These are phyloP conservation scores for Acomys russatus DNA, from an alignment of 2,797 vertebrate species.

Conservation along the genomic window DNA sequence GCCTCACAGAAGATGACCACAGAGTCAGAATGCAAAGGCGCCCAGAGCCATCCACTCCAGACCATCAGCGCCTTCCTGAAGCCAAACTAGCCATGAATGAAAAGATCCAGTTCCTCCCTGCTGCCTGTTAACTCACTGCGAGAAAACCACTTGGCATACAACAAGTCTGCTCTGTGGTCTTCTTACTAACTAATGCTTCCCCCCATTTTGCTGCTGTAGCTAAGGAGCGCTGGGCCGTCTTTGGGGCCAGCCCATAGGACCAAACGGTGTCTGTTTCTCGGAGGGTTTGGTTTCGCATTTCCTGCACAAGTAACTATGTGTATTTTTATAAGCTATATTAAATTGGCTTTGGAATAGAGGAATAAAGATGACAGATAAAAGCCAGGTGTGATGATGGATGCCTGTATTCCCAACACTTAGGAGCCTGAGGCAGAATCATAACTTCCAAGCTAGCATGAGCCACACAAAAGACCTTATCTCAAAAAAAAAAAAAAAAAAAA, in stretches of 20 bases:
- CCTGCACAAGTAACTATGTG: background rate
- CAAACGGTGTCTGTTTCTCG: background rate
- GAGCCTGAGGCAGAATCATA: background rate
- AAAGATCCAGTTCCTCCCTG: background rate
- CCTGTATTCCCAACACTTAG: background rate
- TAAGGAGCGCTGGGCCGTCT: background rate
- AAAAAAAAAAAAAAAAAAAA: background rate
- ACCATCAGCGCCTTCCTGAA: background rate
- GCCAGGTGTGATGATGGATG: background rate
- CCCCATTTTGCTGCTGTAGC: background rate
- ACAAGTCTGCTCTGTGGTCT: background rate
- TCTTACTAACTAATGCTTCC: background rate
- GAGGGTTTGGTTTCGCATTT: slow-evolving; percentile 37
- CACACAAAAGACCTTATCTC: background rate
- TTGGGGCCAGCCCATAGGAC: background rate
- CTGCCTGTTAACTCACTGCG: slow-evolving; percentile 1
- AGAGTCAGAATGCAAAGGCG: background rate
- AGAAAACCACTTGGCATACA: background rate
- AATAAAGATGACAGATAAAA: slow-evolving; percentile 31
- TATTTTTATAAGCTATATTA: slow-evolving; percentile 32
- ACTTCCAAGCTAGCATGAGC: background rate
- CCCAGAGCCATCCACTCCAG: background rate
- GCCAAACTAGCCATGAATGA: background rate
- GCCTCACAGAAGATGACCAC: background rate
- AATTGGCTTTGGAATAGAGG: slow-evolving; percentile 24